A percentile compares a stretch with the other conserved stretches of the same genome.
Conservation (phyloP, 2,797 vertebrate species). For the Octomys mimax region DNA sequence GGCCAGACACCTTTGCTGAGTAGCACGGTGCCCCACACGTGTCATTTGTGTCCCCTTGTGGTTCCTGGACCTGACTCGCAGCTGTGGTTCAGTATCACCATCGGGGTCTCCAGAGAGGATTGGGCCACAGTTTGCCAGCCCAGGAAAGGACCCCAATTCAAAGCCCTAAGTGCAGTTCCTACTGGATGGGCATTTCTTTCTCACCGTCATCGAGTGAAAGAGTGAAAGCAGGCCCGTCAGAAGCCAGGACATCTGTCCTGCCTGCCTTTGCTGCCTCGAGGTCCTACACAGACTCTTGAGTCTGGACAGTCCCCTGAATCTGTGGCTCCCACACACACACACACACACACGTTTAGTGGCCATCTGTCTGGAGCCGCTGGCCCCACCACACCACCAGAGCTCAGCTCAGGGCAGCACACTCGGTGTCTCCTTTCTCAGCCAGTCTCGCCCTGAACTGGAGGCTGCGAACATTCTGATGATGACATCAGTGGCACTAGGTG, state of each 20-base stretch:
- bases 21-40: background rate
- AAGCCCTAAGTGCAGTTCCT: background rate
- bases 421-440: background rate
- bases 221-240: background rate
- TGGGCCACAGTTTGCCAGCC: background rate
- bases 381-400: background rate
- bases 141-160: background rate
- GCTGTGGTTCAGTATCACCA: too few species aligned
- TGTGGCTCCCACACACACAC: background rate
- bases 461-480: background rate
- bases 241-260: background rate
- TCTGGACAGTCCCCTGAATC: background rate
- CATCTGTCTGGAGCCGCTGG: background rate
- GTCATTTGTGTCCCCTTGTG: background rate
- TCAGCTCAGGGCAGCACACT: too few species aligned
- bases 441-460: background rate
- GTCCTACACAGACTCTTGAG: background rate
- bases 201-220: background rate
- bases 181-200: background rate
- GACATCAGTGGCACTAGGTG: background rate
- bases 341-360: background rate
- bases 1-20: background rate
- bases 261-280: fast-evolving
- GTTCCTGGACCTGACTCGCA: background rate
- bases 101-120: background rate